Conservation (phyloP, 2,888 invertebrate species). For the Cerastis leucographa region DNA sequence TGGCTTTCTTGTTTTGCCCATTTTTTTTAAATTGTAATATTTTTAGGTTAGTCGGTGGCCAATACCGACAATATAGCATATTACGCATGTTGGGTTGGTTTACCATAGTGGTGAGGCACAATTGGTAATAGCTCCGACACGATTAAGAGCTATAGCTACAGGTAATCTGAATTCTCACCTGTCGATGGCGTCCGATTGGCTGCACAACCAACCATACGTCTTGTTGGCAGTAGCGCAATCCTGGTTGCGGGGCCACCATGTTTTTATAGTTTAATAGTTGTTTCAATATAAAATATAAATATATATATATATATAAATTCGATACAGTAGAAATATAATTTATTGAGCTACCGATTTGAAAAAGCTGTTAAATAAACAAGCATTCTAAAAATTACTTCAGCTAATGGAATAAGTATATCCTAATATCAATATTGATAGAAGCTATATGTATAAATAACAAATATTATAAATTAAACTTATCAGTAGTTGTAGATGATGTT, state of each 20-base stretch:
- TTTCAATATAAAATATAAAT: no score
- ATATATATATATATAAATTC: no score
- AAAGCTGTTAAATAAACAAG: not conserved
- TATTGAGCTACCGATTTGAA: not conserved
- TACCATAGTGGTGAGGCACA: not conserved
- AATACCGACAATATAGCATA: not conserved
- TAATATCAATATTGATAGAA: not conserved
- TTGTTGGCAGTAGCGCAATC: not conserved
- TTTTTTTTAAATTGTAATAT: slow-evolving; percentile 11
- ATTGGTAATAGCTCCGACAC: not conserved
- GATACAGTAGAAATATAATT: no score
- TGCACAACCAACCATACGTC: not conserved
- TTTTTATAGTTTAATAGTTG: not conserved
- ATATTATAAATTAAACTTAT: slow-evolving; percentile 9
- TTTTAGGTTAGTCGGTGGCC: not conserved
- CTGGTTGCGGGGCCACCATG: not conserved
- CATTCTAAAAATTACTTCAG: not conserved
- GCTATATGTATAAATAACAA: not conserved
- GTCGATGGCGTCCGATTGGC: not conserved
- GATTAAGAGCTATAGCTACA: not conserved
- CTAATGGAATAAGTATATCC: not conserved
- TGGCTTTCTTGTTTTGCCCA: slow-evolving; percentile 19
- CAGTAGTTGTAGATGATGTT: slow-evolving; percentile 2
- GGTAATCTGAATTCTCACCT: not conserved
- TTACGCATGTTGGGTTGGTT: not conserved